Percentiles rank a stretch among this genome's conserved stretches.
phyloP scores from a whole-genome alignment of 2,113 vertebrate species.

The Sus scrofa region T2T-Sscrofa CM000826.6:41678501-41679000 shows the following conservation, averaged over 20 bases:
- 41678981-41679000: not conserved
- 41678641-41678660: too few relatives aligned
- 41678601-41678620: fast-evolving
- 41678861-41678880: not conserved
- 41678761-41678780: fast-evolving
- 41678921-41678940: not conserved
- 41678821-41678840: not conserved
- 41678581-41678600: not conserved
- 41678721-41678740: not conserved
- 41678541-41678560: not conserved
- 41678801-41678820: not conserved
- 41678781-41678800: not conserved
- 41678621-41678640: too few relatives aligned
- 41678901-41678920: not conserved
- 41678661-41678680: not conserved
- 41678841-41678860: not conserved
- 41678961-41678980: not conserved
- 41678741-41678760: not conserved
- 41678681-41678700: not conserved
- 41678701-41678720: not conserved
- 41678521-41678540: not conserved
- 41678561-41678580: not conserved
- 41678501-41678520: not conserved
- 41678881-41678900: not conserved
- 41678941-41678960: not conserved